Evolutionary conservation across 2,797 vertebrate genomes (phyloP), one percentile per base, ranked within the genome.

Genomic region (Threskiornis aethiopicus): DNA sequence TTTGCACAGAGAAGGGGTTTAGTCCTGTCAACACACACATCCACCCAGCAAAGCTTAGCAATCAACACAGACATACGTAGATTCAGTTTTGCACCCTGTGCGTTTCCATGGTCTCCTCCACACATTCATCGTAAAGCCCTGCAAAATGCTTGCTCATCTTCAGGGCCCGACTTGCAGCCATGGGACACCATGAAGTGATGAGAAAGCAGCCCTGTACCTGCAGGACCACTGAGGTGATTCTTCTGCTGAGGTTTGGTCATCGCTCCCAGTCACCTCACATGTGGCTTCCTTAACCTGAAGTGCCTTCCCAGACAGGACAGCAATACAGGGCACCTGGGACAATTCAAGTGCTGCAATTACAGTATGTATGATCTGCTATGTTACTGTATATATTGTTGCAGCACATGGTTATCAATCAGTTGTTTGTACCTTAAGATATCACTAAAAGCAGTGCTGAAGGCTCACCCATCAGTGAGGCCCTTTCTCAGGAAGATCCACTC

Each of bases 61-160:
- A 28, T 28, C 39, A 84, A 7, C 12, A 15, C 0, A 0, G 25
- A 41, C 3, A 1, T 8, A 25, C 0, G 0, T 8, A 24, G 33
- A 14, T 73, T 47, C 22, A 7, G 21, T 15, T 52, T 80, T 35
- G 21, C 15, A 47, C 18, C 37, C 26, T n/a, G 8, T 13, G 35
- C 14, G 2, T 64, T 72, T 79, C 47, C 21, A 13, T 11, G 29
- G 10, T 58, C 17, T 58, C 9, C 26, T 82, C 12, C 70, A 49
- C 7, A 15, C 2, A 7, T 24, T n/a, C 51, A 26, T n/a, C 9
- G 16, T 13, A 47, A 57, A 11, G 14, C 6, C 15, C 39, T 72
- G 49, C 33, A 52, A 75, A 44, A 17, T 1, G 5, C 5, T 52
- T 3, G 1, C 25, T 65, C 8, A 11, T 25, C 5, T 4, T 78